Base-by-base conservation (phyloP, 2,113 vertebrate genomes). In the Corapipo altera region DNA sequence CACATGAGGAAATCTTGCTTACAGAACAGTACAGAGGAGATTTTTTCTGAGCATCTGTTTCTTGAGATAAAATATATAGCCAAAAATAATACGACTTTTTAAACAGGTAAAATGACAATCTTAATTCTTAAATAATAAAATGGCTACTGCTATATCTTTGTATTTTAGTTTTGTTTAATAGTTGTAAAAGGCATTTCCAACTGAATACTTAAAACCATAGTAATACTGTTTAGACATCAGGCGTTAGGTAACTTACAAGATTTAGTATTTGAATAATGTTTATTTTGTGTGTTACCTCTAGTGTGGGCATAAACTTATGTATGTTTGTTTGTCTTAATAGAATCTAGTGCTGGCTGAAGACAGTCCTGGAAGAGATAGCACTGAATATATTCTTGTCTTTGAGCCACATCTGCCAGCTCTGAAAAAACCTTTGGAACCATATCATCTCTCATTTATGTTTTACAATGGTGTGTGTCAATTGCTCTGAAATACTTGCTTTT, bases 401-500 rank as follows among this genome's bases (percentile, higher is more conserved):
- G 97, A 98, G 67, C 98, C 98, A 22, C 86, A 96, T 16, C 70
- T 98, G 37, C 71, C 94, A 44, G 69, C 52, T 64, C 65, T 97
- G 81, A 86, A 87, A 49, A 89, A 78, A 85, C 37, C 92, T 23
- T 93, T 99, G 95, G 80, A 96, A 64, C 95, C 99, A 5, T 99
- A 98, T 89, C 90, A 95, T 85, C 98, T 99, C 26, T 96, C 97
- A 19, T 99, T 99, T 95, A 98, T 98, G 97, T 99, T 99, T 98
- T 99, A 97, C 90, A 98, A 99, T 61, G 99, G 99, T 99, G 97
- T 97, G 98, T 95, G 92, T 96, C 24, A 88, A 3, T 49, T 88
- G 23, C 33, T 88, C 22, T 83, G 54, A 70, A 91, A 22, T 49
- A 28, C 24, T 93, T 79, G 8, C 11, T 51, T 84, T 82, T 85